These are phyloP conservation scores for Lagodon rhomboides DNA, from an alignment of 2,797 vertebrate genomes.

Conservation along the genomic window DNA sequence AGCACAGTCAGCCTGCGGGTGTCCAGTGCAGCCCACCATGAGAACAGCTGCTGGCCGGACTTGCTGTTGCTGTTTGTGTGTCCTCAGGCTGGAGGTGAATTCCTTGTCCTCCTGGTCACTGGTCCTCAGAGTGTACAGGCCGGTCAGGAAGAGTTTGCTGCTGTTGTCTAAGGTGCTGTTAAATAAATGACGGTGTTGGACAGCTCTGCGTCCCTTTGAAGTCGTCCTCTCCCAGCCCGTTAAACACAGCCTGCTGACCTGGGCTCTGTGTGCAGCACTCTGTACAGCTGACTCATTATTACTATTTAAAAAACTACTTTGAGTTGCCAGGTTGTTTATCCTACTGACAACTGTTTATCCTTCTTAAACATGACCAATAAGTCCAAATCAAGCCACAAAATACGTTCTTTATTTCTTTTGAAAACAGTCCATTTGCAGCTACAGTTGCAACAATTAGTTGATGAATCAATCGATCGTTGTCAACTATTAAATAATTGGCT, in stretches of 20 bases:
- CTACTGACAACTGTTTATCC: background rate
- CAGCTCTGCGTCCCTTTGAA: conserved; percentile 12
- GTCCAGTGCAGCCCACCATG: background rate
- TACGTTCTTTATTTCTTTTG: background rate
- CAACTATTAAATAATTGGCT: too few species aligned
- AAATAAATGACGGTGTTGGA: conserved; percentile 47
- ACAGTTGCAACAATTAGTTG: too few species aligned
- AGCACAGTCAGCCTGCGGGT: too few species aligned
- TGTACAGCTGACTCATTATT: background rate
- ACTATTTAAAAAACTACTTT: background rate
- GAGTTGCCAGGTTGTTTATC: background rate
- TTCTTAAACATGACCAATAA: background rate
- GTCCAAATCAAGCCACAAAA: background rate
- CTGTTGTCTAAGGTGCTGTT: conserved; percentile 35
- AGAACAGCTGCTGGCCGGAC: background rate
- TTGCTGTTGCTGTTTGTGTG: background rate
- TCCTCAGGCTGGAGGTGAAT: background rate
- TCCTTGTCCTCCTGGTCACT: conserved; percentile 14
- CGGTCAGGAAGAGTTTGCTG: conserved; percentile 38
- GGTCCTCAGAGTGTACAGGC: conserved; percentile 17
- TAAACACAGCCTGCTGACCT: conserved; percentile 27
- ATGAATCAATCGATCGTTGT: too few species aligned
- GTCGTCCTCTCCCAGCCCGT: conserved; percentile 38
- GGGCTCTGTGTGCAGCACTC: background rate
- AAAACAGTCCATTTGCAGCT: too few species aligned